These are phyloP conservation scores for Manis pentadactyla DNA, from an alignment of 2,797 vertebrate species.

Conservation along the genomic window DNA sequence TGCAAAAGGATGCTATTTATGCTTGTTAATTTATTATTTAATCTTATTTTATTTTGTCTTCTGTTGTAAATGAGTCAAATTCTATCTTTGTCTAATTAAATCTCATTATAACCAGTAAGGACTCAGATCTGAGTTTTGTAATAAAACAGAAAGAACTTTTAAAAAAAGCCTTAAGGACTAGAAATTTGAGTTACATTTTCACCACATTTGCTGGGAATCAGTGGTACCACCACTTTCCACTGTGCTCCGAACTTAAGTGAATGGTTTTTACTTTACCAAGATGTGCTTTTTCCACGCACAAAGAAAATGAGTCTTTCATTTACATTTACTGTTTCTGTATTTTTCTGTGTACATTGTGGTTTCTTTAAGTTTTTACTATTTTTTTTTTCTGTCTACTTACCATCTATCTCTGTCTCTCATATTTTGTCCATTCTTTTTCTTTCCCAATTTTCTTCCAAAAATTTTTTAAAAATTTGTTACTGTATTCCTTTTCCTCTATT, in stretches of 20 bases:
- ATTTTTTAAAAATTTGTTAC: not conserved
- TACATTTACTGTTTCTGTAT: not conserved
- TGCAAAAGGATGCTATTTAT: not conserved
- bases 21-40: constrained; percentile 21
- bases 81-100: not conserved
- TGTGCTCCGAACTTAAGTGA: not conserved
- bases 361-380: not conserved
- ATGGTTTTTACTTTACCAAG: not conserved
- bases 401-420: not conserved
- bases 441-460: not conserved
- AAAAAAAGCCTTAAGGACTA: not conserved
- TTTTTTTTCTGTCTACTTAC: not conserved
- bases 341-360: not conserved
- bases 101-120: not conserved
- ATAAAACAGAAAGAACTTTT: not conserved
- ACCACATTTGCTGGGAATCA: too few species aligned
- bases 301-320: not conserved
- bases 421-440: not conserved
- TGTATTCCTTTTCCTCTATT: not conserved
- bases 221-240: not conserved
- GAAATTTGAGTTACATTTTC: not conserved
- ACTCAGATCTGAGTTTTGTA: not conserved
- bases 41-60: not conserved
- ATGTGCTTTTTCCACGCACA: not conserved
- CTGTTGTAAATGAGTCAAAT: not conserved